Evolutionary conservation across 2,797 vertebrate genomes (phyloP).

Genomic region (Amblyopsis hoosieri): DNA sequence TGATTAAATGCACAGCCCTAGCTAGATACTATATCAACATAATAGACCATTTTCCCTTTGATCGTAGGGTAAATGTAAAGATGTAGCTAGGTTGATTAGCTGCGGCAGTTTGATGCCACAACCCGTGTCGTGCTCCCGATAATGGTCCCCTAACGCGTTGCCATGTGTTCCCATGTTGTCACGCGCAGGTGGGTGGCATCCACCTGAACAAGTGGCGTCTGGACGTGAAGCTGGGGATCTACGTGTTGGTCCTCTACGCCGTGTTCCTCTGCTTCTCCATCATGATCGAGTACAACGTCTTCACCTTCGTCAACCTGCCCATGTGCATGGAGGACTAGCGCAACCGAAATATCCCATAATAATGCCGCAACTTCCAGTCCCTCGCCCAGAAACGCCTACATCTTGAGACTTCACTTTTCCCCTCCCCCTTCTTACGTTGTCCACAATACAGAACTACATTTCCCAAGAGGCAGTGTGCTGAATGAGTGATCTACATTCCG

Average conservation of each 20-base stretch:
- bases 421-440: conserved; percentile 18
- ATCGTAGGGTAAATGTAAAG: no score
- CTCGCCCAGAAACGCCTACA: conserved; percentile 1
- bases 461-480: conserved; percentile 35
- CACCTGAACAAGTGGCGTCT: conserved; percentile 94
- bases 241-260: conserved; percentile 88
- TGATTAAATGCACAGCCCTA: no score
- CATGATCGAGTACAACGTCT: conserved; percentile 97
- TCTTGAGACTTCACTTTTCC: no score
- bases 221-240: conserved; percentile 89
- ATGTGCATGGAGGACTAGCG: conserved; percentile 86
- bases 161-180: background rate
- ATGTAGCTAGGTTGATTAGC: no score
- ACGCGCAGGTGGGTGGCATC: conserved; percentile 87
- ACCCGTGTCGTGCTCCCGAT: no score
- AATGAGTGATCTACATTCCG: conserved; percentile 32
- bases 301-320: conserved; percentile 98
- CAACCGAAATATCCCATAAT: conserved; percentile 37
- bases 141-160: background rate
- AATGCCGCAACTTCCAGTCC: background rate
- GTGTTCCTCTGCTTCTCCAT: conserved; percentile 95
- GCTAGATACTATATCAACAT: no score
- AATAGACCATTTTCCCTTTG: no score
- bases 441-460: conserved; percentile 36
- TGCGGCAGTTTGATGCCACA: no score